Evolutionary conservation across 2,888 invertebrate species (phyloP).

Genomic region (Eupsilia transversa): DNA sequence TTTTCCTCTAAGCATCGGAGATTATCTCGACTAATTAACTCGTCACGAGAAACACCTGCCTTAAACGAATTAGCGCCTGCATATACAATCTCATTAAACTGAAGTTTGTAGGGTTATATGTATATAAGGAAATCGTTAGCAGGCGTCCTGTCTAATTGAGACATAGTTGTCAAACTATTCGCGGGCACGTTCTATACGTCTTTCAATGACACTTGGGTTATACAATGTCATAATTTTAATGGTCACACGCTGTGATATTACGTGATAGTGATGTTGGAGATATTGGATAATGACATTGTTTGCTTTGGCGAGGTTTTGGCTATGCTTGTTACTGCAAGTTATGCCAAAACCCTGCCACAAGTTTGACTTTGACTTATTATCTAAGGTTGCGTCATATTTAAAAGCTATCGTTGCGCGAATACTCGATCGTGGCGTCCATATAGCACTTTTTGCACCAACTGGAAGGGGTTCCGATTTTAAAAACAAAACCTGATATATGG

Average conservation of each 20-base stretch:
- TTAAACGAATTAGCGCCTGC: constrained; percentile 40
- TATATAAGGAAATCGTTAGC: constrained; percentile 50
- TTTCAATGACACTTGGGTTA: constrained; percentile 56
- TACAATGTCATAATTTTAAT: constrained; percentile 61
- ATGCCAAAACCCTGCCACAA: neutral
- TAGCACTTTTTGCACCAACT: too few species aligned
- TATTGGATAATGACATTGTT: constrained; percentile 42
- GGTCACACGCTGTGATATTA: constrained; percentile 42
- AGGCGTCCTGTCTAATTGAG: constrained; percentile 48
- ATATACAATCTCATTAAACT: constrained; percentile 16
- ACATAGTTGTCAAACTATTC: constrained; percentile 64
- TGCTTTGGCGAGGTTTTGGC: constrained; percentile 23
- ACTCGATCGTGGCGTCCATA: too few species aligned
- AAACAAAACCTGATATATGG: too few species aligned
- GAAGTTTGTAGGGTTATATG: constrained; percentile 5
- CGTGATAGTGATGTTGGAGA: constrained; percentile 31
- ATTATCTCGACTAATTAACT: constrained; percentile 53
- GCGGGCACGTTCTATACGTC: constrained; percentile 56
- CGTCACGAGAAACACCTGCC: constrained; percentile 53
- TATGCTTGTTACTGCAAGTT: neutral
- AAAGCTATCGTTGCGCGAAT: too few species aligned
- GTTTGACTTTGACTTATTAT: constrained; percentile 4
- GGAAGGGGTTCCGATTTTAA: too few species aligned
- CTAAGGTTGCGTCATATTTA: too few species aligned
- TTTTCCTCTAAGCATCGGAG: constrained; percentile 40